Evolutionary conservation across 2,797 vertebrate species (phyloP).

Genomic region (Bovichtus diacanthus): DNA sequence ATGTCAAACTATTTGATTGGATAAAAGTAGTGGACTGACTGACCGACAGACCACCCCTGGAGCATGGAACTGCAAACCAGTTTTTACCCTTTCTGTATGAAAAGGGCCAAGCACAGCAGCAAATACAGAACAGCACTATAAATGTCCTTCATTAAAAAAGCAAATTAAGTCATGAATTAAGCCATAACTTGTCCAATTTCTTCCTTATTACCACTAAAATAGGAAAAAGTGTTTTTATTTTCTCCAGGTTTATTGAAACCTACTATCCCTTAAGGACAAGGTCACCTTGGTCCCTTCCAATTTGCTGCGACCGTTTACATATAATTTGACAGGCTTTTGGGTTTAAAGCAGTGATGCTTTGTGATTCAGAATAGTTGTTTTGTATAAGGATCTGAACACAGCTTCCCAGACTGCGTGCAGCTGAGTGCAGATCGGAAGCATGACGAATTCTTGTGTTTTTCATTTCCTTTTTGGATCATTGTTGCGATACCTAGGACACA

Average conservation of each 20-base stretch:
- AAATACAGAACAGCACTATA: too few relatives aligned
- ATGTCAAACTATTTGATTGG: too few relatives aligned
- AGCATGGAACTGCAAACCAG: too few relatives aligned
- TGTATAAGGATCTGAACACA: background rate
- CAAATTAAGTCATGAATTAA: background rate
- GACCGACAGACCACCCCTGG: too few relatives aligned
- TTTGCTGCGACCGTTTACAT: background rate
- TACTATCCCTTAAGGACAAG: background rate
- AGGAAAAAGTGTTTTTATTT: background rate
- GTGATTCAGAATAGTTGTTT: background rate
- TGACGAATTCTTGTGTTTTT: conserved; percentile 4
- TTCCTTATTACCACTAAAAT: background rate
- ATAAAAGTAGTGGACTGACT: too few relatives aligned
- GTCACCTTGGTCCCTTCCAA: background rate
- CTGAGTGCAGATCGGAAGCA: background rate
- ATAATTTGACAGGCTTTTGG: background rate
- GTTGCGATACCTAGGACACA: background rate
- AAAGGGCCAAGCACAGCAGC: too few relatives aligned
- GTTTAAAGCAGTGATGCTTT: background rate
- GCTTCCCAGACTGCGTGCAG: background rate
- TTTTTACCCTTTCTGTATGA: too few relatives aligned
- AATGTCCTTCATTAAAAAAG: background rate
- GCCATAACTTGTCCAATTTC: background rate
- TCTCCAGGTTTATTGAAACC: background rate
- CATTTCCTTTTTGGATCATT: conserved; percentile 12